These are phyloP conservation scores for Smutsia gigantea DNA, from an alignment of 2,797 vertebrate species.

Conservation along the genomic window DNA sequence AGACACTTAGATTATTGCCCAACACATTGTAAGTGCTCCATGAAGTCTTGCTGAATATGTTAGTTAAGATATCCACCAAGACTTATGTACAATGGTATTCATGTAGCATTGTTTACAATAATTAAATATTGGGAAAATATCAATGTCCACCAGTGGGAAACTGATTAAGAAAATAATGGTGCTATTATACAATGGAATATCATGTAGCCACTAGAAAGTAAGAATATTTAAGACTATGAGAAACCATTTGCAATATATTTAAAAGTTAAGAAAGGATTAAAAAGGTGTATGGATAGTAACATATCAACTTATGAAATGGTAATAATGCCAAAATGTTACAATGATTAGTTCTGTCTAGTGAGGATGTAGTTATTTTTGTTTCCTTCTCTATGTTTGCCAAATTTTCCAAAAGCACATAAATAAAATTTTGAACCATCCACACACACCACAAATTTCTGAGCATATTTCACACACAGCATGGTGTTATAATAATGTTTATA, in stretches of 20 bases:
- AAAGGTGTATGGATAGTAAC: not conserved
- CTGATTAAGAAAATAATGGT: not conserved
- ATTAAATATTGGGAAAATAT: not conserved
- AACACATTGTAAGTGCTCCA: not conserved
- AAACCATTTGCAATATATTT: not conserved
- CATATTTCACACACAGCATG: conserved; percentile 1
- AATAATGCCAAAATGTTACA: conserved; percentile 13
- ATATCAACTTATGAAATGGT: not conserved
- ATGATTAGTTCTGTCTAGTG: not conserved
- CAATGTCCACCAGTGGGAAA: not conserved
- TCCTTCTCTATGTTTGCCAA: not conserved
- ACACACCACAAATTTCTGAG: not conserved
- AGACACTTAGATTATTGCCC: not conserved
- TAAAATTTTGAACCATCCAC: conserved; percentile 12
- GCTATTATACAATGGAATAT: not conserved
- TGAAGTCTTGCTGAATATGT: conserved; percentile 9
- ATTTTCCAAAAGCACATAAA: conserved; percentile 25
- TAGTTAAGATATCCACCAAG: not conserved
- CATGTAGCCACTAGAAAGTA: not conserved
- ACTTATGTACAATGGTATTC: not conserved
- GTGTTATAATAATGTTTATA: not conserved
- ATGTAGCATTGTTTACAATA: not conserved
- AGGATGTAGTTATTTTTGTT: not conserved
- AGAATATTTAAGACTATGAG: not conserved
- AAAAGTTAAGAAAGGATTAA: not conserved